phyloP scores from a whole-genome alignment of 2,888 invertebrate species.

The Drosophila atroscutellata region DNA sequence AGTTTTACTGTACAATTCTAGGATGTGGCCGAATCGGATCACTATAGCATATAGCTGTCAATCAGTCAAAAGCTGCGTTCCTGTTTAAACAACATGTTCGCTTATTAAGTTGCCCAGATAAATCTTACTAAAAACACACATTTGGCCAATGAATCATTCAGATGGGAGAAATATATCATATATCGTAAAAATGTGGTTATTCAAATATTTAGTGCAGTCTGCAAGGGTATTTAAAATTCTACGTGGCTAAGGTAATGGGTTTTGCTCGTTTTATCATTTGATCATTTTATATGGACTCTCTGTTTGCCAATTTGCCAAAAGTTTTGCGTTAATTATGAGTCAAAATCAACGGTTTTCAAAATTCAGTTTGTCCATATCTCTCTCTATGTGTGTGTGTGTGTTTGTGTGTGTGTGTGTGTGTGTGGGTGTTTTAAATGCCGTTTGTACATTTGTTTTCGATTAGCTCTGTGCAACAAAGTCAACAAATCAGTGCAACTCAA shows the following conservation, averaged over 20 bases:
- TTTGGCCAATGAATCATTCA: too few relatives aligned
- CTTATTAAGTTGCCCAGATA: too few relatives aligned
- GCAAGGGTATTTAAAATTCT: neutral
- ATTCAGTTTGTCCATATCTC: slow-evolving; percentile 41
- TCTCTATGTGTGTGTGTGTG: neutral
- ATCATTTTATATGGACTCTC: slow-evolving; percentile 37
- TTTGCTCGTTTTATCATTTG: slow-evolving; percentile 14
- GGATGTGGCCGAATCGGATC: neutral
- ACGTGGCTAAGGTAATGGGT: neutral
- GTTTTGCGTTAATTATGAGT: slow-evolving; percentile 77
- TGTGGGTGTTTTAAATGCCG: slow-evolving; percentile 24
- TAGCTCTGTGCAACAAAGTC: slow-evolving; percentile 74
- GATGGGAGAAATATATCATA: too few relatives aligned
- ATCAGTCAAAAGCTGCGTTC: neutral
- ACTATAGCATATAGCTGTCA: neutral
- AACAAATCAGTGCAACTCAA: slow-evolving; percentile 75
- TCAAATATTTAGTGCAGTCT: neutral
- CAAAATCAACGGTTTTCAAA: slow-evolving; percentile 69
- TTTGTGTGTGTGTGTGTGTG: slow-evolving; percentile 6
- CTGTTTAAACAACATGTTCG: too few relatives aligned
- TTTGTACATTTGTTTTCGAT: slow-evolving; percentile 77
- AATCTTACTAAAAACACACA: too few relatives aligned
- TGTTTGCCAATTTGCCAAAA: slow-evolving; percentile 78
- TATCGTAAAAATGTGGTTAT: neutral
- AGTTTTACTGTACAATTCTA: neutral